These are phyloP conservation scores for Aplidium turbinatum DNA, from an alignment of 23 tunicate species.

Conservation along the genomic window DNA sequence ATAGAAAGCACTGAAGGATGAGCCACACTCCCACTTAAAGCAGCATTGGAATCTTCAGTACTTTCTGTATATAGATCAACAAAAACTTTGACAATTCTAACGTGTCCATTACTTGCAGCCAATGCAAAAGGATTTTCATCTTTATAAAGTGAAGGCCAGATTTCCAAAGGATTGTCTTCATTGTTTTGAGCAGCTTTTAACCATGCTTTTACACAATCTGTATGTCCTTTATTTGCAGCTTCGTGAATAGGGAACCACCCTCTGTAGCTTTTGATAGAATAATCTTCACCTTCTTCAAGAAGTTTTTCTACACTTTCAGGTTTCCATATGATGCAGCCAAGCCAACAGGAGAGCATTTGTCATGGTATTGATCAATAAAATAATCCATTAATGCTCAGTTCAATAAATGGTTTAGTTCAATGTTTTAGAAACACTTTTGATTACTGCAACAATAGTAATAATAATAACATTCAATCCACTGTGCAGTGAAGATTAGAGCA, in stretches of 20 bases:
- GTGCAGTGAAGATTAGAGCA: too few species aligned
- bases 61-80: neutral
- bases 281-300: constrained; percentile 26
- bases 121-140: constrained; percentile 33
- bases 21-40: constrained; percentile 11
- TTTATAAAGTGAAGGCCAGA: constrained; percentile 43
- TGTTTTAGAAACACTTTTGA: too few species aligned
- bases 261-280: constrained; percentile 47
- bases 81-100: constrained; percentile 31
- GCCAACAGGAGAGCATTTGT: neutral
- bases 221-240: constrained; percentile 60
- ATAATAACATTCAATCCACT: too few species aligned
- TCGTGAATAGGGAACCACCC: constrained; percentile 91
- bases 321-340: too few species aligned
- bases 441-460: too few species aligned
- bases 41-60: neutral
- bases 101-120: constrained; percentile 47
- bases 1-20: constrained; percentile 1
- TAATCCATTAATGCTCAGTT: too few species aligned
- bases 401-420: too few species aligned
- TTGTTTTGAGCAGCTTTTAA: constrained; percentile 39
- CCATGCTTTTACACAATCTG: constrained; percentile 44
- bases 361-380: too few species aligned
- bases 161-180: constrained; percentile 45
- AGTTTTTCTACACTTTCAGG: too few species aligned